phyloP scores from a whole-genome alignment of 2,797 vertebrate genomes.

The Lerista edwardsae region DNA sequence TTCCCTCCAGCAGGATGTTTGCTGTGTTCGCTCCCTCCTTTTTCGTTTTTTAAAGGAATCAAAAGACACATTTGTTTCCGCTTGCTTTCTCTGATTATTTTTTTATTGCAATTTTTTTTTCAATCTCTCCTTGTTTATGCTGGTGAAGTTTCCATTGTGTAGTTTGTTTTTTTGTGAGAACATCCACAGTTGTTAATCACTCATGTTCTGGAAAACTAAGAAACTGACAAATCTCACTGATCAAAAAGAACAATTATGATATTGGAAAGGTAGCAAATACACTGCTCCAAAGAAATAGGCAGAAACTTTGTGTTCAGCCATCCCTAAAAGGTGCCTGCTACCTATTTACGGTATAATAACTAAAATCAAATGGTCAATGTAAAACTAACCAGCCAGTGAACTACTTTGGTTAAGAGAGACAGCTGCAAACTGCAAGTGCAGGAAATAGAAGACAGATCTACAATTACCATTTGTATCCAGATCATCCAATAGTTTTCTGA shows the following conservation, averaged over 20 bases:
- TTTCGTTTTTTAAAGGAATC: too few relatives aligned
- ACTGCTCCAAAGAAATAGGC: background rate
- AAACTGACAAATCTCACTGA: background rate
- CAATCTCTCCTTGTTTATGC: too few relatives aligned
- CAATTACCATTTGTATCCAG: background rate
- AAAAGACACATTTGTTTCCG: too few relatives aligned
- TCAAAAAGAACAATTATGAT: too few relatives aligned
- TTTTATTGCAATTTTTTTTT: too few relatives aligned
- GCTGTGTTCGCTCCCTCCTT: too few relatives aligned
- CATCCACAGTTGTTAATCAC: conserved; percentile 14
- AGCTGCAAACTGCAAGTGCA: background rate
- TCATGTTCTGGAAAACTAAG: background rate
- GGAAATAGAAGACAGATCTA: background rate
- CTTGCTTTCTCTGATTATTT: too few relatives aligned
- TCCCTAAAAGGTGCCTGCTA: background rate
- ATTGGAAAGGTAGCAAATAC: background rate
- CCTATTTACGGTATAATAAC: background rate
- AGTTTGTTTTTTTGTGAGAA: too few relatives aligned
- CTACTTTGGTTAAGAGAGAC: too few relatives aligned
- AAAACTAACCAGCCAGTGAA: background rate
- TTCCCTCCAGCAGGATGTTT: too few relatives aligned
- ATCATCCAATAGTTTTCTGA: background rate
- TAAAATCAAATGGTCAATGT: background rate
- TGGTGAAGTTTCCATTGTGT: too few relatives aligned
- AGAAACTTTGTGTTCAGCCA: background rate